Evolutionary conservation across 2,113 vertebrate species (phyloP).

Genomic region (Eubucco bourcierii): DNA sequence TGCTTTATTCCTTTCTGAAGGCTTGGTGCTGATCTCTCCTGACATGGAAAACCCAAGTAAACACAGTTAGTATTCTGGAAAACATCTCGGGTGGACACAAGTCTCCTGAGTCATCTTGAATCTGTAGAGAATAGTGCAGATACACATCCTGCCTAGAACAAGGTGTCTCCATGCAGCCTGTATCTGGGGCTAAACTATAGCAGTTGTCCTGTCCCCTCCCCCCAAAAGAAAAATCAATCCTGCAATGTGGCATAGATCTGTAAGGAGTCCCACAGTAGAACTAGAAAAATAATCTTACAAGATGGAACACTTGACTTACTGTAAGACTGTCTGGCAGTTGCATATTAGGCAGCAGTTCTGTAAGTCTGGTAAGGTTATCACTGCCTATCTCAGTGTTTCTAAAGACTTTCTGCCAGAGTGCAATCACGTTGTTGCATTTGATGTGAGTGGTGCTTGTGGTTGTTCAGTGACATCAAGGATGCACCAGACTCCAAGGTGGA

Average conservation of each 20-base stretch:
- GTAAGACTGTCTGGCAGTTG: neutral
- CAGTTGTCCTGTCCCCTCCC: too few species aligned
- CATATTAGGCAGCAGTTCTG: neutral
- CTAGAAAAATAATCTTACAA: neutral
- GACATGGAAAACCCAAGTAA: neutral
- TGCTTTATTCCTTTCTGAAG: neutral
- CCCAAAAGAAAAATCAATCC: neutral
- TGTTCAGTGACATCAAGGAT: neutral
- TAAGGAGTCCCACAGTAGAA: rapidly evolving
- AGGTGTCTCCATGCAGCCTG: neutral
- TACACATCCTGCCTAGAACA: neutral
- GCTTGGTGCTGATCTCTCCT: neutral
- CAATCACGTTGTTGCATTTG: neutral
- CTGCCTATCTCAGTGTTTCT: neutral
- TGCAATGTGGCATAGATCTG: neutral
- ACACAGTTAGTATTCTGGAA: neutral
- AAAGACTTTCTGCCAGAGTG: neutral
- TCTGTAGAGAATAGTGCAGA: neutral
- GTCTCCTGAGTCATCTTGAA: neutral
- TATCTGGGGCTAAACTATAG: too few species aligned
- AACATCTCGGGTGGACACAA: neutral
- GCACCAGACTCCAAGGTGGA: neutral
- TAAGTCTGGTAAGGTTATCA: neutral
- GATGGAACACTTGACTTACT: neutral
- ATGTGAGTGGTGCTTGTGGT: too few species aligned